phyloP scores from a whole-genome alignment of 2,797 vertebrate genomes.

The Diplodus puntazzo region DNA sequence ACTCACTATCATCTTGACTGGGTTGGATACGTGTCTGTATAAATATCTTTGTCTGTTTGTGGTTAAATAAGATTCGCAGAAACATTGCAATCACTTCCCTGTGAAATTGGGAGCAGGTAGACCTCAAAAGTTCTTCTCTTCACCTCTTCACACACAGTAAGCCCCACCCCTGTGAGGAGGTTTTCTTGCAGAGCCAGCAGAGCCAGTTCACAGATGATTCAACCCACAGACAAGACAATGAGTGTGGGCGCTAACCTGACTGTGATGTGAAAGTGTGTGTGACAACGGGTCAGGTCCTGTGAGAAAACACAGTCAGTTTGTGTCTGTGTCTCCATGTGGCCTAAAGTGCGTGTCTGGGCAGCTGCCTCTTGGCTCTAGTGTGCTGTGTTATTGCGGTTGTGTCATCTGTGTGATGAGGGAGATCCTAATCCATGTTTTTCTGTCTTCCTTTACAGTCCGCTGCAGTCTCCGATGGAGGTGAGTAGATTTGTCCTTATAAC shows the following conservation, averaged over 20 bases:
- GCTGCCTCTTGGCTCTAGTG: conserved; percentile 27
- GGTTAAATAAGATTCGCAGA: not conserved
- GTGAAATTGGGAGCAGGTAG: conserved; percentile 37
- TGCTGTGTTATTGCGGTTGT: conserved; percentile 31
- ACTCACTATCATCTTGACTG: conserved; percentile 2
- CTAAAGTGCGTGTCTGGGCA: conserved; percentile 41
- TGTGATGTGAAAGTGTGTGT: conserved; percentile 57
- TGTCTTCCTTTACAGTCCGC: conserved; percentile 95
- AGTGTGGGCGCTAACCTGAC: conserved; percentile 55
- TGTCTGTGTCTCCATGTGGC: conserved; percentile 47
- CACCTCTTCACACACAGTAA: conserved; percentile 19
- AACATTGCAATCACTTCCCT: conserved; percentile 15
- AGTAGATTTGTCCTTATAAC: conserved; percentile 75
- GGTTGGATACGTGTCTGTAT: not conserved
- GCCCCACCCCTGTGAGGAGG: conserved; percentile 56
- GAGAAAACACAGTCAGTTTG: conserved; percentile 46
- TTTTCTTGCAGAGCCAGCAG: conserved; percentile 75
- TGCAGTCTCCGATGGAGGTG: conserved; percentile 98
- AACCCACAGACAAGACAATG: conserved; percentile 67
- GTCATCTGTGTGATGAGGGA: conserved; percentile 74
- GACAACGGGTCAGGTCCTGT: conserved; percentile 52
- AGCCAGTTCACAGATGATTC: conserved; percentile 76
- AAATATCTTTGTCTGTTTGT: not conserved
- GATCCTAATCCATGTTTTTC: conserved; percentile 91
- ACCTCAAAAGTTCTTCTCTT: conserved; percentile 14